Conservation (phyloP, 2,113 vertebrate species). For the Neodontobutis hainanensis region DNA sequence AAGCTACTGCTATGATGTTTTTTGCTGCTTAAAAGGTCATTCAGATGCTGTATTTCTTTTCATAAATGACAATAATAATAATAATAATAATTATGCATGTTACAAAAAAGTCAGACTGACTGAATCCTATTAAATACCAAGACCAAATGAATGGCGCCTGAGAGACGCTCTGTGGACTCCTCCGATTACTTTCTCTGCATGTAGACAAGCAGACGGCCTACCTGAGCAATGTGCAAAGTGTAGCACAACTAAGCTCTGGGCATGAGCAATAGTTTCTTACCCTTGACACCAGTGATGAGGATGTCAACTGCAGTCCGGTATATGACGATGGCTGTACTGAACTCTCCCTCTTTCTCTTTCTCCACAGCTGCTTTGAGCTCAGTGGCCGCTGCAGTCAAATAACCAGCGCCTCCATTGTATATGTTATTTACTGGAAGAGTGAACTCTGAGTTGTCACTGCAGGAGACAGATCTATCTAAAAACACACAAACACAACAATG, state of each 20-base stretch:
- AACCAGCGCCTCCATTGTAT: constrained; percentile 57
- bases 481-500: neutral
- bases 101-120: too few species aligned
- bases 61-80: too few species aligned
- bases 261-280: constrained; percentile 61
- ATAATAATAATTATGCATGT: too few species aligned
- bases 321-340: constrained; percentile 76
- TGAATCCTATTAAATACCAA: too few species aligned
- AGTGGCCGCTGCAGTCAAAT: constrained; percentile 71
- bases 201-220: neutral
- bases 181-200: too few species aligned
- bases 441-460: constrained; percentile 67
- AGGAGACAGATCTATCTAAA: constrained; percentile 55
- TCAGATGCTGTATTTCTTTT: too few species aligned
- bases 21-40: too few species aligned
- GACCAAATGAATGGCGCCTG: too few species aligned
- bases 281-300: constrained; percentile 83
- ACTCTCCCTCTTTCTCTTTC: constrained; percentile 74
- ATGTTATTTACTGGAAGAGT: constrained; percentile 48
- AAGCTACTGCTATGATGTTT: too few species aligned
- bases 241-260: too few species aligned
- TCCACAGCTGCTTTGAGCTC: constrained; percentile 71
- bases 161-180: too few species aligned
- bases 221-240: too few species aligned
- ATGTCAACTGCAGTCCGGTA: constrained; percentile 85